phyloP scores from a whole-genome alignment of 37 sponge, comb jelly and placozoan species.

The Beroe forskalii region DNA sequence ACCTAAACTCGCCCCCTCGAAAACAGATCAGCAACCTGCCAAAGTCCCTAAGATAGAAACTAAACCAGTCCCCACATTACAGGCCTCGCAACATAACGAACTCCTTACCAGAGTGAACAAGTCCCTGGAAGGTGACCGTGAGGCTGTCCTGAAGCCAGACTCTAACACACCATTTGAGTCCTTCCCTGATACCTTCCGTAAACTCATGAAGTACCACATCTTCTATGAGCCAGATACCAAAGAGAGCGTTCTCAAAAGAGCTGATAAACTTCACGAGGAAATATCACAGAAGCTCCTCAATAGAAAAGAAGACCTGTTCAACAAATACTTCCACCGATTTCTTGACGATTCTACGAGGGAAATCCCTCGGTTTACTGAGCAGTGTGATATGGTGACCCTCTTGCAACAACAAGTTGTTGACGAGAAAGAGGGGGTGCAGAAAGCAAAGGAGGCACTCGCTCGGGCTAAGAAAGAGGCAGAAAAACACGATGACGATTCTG shows the following conservation, averaged over 20 bases:
- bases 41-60: background rate
- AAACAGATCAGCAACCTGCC: background rate
- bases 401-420: background rate
- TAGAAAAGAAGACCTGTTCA: conserved; percentile 11
- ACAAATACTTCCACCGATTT: conserved; percentile 6
- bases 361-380: background rate
- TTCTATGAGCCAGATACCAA: conserved; percentile 39
- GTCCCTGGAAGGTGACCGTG: conserved; percentile 1
- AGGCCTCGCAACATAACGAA: conserved; percentile 14
- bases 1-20: background rate
- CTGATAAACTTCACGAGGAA: conserved; percentile 2
- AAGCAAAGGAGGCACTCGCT: background rate
- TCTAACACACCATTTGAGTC: conserved; percentile 31
- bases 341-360: background rate
- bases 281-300: background rate
- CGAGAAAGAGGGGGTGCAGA: background rate
- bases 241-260: background rate
- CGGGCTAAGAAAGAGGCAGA: background rate
- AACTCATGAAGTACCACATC: conserved; percentile 50
- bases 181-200: conserved; percentile 1
- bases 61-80: background rate
- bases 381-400: background rate
- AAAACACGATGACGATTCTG: background rate
- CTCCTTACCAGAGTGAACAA: conserved; percentile 40
- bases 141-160: conserved; percentile 2